Conservation (phyloP, 2,113 vertebrate species). For the Thunnus maccoyii region DNA sequence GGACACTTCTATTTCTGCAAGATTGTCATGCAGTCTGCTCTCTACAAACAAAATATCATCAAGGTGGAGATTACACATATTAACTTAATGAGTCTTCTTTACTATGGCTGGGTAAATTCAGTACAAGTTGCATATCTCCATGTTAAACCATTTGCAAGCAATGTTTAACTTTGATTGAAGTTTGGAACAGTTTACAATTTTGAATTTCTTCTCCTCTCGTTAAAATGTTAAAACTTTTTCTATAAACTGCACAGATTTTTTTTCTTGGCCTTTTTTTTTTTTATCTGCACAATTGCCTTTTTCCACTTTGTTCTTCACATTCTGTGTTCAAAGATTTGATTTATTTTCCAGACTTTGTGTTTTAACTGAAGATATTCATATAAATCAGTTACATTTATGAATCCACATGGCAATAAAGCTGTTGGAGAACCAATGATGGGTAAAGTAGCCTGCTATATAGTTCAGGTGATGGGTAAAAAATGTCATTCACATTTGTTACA, state of each 20-base stretch:
- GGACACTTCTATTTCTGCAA: too few relatives aligned
- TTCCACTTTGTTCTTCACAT: neutral
- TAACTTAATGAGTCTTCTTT: neutral
- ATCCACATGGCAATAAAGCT: too few relatives aligned
- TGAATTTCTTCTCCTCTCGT: neutral
- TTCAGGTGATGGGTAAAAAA: neutral
- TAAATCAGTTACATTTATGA: too few relatives aligned
- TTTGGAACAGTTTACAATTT: neutral
- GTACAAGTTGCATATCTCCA: too few relatives aligned
- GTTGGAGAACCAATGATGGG: too few relatives aligned
- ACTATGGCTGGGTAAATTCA: too few relatives aligned
- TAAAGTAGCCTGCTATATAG: too few relatives aligned
- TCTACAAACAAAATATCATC: neutral
- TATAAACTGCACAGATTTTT: too few relatives aligned
- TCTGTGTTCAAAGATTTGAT: neutral
- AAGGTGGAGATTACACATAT: neutral
- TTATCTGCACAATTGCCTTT: neutral
- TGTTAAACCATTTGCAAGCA: neutral
- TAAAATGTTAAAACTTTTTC: too few relatives aligned
- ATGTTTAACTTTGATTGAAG: neutral
- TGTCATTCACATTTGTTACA: neutral
- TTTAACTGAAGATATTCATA: neutral
- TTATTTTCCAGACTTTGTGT: neutral
- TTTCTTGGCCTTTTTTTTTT: too few relatives aligned
- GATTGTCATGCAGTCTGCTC: neutral